Evolutionary conservation across 2,797 vertebrate genomes (phyloP).

Genomic region (Mus minutoides): DNA sequence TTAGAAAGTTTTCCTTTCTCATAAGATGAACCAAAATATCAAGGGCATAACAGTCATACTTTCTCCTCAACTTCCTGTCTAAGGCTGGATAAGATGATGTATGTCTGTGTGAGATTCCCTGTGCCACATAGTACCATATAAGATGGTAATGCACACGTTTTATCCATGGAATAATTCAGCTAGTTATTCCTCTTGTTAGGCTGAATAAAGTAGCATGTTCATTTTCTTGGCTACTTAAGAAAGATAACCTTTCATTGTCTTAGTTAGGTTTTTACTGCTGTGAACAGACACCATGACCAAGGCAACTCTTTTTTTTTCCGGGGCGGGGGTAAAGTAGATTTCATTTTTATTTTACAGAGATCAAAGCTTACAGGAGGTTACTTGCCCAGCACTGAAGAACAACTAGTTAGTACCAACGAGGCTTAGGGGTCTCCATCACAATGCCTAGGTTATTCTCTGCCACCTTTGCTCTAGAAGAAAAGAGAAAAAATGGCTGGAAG

Average conservation of each 20-base stretch:
- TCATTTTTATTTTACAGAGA: too few species aligned
- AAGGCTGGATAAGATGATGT: background rate
- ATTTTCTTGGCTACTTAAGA: background rate
- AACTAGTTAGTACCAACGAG: too few species aligned
- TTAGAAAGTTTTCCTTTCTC: background rate
- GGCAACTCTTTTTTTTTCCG: background rate
- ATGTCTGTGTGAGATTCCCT: background rate
- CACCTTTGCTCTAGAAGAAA: too few species aligned
- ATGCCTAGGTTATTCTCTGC: too few species aligned
- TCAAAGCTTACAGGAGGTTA: too few species aligned
- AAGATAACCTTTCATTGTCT: background rate
- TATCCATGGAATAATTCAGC: background rate
- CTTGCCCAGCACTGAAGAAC: too few species aligned
- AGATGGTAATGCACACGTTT: background rate
- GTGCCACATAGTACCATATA: too few species aligned
- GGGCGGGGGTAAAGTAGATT: too few species aligned
- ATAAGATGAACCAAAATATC: background rate
- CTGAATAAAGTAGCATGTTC: background rate
- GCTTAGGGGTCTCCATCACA: too few species aligned
- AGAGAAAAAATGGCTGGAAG: too few species aligned
- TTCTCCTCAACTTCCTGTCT: background rate
- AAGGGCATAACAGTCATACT: background rate
- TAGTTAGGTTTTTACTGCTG: background rate
- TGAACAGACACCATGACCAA: background rate
- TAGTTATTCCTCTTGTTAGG: background rate